phyloP scores from a whole-genome alignment of 2,888 invertebrate species.

The Dermolepida albohirtum region DNA sequence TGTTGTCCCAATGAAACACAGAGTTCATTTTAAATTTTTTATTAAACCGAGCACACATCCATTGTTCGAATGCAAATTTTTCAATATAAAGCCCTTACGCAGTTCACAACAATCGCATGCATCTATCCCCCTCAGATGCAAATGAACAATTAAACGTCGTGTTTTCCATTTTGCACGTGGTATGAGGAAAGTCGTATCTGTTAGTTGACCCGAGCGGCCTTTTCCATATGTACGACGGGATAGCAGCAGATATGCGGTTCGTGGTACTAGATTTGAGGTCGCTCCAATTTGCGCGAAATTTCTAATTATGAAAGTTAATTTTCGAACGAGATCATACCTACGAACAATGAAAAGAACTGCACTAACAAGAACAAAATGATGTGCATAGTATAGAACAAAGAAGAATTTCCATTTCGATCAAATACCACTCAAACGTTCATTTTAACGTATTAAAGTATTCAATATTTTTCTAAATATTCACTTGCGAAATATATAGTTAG shows the following conservation, averaged over 20 bases:
- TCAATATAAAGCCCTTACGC: slow-evolving; percentile 15
- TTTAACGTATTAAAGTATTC: too few species aligned
- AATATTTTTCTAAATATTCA: too few species aligned
- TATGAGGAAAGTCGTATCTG: background rate
- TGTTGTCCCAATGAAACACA: slow-evolving; percentile 1
- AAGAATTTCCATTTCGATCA: too few species aligned
- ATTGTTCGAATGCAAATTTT: slow-evolving; percentile 38
- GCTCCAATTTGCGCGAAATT: background rate
- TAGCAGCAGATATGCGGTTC: background rate
- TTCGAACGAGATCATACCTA: too few species aligned
- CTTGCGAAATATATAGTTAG: too few species aligned
- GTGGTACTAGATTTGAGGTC: background rate
- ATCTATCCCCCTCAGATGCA: slow-evolving; percentile 26
- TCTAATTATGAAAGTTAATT: too few species aligned
- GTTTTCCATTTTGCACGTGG: slow-evolving; percentile 4
- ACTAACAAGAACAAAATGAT: too few species aligned
- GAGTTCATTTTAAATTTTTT: background rate
- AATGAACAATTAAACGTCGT: slow-evolving; percentile 35
- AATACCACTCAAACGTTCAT: too few species aligned
- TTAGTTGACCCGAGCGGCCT: background rate
- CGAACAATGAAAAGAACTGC: too few species aligned
- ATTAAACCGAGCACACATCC: slow-evolving; percentile 7
- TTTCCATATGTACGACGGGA: too few species aligned
- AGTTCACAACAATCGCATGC: slow-evolving; percentile 9
- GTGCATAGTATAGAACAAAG: too few species aligned